Percentiles rank a stretch among this genome's conserved stretches.
phyloP scores from a whole-genome alignment of 2,888 invertebrate genomes.

The Azorinus chamasolen region DNA sequence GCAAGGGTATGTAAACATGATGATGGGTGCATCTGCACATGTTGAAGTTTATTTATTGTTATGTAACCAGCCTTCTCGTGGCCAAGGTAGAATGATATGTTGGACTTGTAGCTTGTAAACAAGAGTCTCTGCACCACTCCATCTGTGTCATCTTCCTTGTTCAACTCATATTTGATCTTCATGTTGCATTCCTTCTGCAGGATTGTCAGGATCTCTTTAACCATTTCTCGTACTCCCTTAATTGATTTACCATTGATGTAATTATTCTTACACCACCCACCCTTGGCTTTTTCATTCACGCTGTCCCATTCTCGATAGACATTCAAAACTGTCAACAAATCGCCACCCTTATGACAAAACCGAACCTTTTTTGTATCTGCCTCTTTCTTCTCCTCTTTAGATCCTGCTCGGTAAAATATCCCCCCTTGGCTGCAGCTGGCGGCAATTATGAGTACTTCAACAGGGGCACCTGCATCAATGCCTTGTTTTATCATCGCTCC shows the following conservation, averaged over 20 bases:
- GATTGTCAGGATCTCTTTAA: slow-evolving; percentile 71
- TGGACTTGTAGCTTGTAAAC: slow-evolving; percentile 70
- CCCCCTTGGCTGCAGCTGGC: slow-evolving; percentile 77
- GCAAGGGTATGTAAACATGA: slow-evolving; percentile 73
- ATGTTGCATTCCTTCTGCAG: slow-evolving; percentile 70
- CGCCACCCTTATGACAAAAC: slow-evolving; percentile 80
- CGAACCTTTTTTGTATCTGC: slow-evolving; percentile 75
- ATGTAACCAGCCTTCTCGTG: slow-evolving; percentile 78
- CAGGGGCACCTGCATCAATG: slow-evolving; percentile 67
- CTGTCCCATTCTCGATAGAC: slow-evolving; percentile 79
- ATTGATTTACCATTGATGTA: slow-evolving; percentile 84
- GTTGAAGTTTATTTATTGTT: slow-evolving; percentile 59
- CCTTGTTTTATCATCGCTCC: slow-evolving; percentile 75
- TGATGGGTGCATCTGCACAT: slow-evolving; percentile 80
- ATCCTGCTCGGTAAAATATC: slow-evolving; percentile 81
- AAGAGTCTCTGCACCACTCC: slow-evolving; percentile 67
- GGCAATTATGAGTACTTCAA: slow-evolving; percentile 81
- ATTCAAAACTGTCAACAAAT: slow-evolving; percentile 78
- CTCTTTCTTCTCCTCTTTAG: slow-evolving; percentile 73
- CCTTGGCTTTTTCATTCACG: slow-evolving; percentile 71
- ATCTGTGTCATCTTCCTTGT: slow-evolving; percentile 37
- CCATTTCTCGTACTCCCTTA: slow-evolving; percentile 71
- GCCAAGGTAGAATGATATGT: slow-evolving; percentile 78
- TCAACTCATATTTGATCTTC: slow-evolving; percentile 59
- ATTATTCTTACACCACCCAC: slow-evolving; percentile 82